phyloP scores from a whole-genome alignment of 2,797 vertebrate genomes.

The Darevskia nairensis region DNA sequence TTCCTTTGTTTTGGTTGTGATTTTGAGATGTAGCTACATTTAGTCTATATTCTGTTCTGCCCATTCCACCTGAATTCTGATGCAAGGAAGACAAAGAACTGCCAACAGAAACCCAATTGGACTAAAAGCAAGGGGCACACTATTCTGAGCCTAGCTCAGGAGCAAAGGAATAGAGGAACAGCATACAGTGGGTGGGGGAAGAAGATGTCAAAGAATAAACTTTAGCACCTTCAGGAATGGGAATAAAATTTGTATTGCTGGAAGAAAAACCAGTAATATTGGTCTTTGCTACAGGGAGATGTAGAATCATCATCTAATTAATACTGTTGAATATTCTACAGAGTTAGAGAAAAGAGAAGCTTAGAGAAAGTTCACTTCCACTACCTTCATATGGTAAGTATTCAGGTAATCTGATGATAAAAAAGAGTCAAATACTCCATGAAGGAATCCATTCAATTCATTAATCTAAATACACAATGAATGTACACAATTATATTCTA shows the following conservation, averaged over 20 bases:
- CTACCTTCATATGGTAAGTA: background rate
- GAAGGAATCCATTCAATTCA: conserved; percentile 3
- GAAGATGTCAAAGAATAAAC: background rate
- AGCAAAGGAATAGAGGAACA: background rate
- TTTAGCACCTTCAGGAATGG: background rate
- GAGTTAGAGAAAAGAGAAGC: conserved; percentile 17
- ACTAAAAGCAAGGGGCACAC: background rate
- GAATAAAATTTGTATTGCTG: background rate
- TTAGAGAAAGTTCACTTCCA: conserved; percentile 8
- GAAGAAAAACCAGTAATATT: background rate
- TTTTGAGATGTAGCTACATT: background rate
- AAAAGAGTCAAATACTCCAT: background rate
- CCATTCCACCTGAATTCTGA: background rate
- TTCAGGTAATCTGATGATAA: background rate
- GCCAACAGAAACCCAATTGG: background rate
- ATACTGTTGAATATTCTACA: conserved; percentile 25
- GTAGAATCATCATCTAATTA: background rate
- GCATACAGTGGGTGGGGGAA: background rate
- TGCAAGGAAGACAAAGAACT: background rate
- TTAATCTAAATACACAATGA: background rate
- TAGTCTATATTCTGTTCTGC: background rate
- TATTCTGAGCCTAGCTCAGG: background rate
- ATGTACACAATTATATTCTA: background rate
- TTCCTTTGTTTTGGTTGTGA: background rate
- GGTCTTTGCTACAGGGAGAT: background rate